Evolutionary conservation across 1,140 invertebrate species (phyloP), one percentile per base, ranked within the genome.

Genomic region (Pseudomyrmex gracilis): DNA sequence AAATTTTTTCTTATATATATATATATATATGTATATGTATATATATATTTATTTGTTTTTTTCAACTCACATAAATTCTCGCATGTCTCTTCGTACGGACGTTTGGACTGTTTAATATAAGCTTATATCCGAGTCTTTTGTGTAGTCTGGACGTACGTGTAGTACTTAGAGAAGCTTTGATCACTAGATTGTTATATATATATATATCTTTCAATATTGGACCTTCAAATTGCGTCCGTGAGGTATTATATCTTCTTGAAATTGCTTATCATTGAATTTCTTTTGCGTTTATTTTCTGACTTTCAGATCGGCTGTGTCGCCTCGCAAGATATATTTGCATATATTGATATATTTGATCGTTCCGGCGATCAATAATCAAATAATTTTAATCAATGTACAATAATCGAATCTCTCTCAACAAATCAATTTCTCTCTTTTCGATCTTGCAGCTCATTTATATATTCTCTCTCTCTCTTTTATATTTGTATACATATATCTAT

Each of bases 341-440:
- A 66, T 80, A 10, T 24, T 43, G 53, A 78, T 78, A 78, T 64
- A 51, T 17, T 20, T 34, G 53, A 80, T 80, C 66, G 76, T 24
- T 80, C 76, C 76, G 76, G 76, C 66, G 66, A 80, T 70, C 64
- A 80, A 9, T 17, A 57, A 20, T 80, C 55, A 70, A 80, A 67
- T 17, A 70, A 80, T 58, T 57, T 77, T n/a, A 78, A 78, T 49
- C 43, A 22, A 78, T 20, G 66, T 43, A 49, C 76, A 80, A 70
- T 53, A 34, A 34, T 34, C 34, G 34, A 34, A 34, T 34, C 34
- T 34, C 34, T 34, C 7, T 34, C 34, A 34, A 34, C 34, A 34
- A 34, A 34, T 34, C 7, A 34, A 34, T 34, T 34, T 34, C 34
- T 34, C 34, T 34, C 34, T 34, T 34, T 34, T 34, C 34, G 34